Percentiles rank a stretch among this genome's conserved stretches.
phyloP scores from a whole-genome alignment of 2,888 invertebrate genomes.

The Macrophya annulata region DNA sequence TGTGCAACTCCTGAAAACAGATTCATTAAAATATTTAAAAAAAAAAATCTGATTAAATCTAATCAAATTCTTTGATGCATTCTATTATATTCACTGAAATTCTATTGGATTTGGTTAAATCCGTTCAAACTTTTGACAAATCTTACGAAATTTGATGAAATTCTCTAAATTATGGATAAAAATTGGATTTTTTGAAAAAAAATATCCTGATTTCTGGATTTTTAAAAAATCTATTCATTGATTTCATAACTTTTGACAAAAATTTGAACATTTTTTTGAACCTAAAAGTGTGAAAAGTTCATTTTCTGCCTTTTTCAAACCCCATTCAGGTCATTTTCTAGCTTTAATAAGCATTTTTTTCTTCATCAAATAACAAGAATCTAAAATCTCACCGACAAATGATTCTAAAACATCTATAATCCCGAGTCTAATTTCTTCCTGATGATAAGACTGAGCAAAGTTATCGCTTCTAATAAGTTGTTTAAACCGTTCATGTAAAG shows the following conservation, averaged over 20 bases:
- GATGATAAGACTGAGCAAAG: conserved; percentile 82
- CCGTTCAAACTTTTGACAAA: not conserved
- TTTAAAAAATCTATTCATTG: not conserved
- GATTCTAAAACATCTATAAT: conserved; percentile 89
- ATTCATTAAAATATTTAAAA: conserved; percentile 49
- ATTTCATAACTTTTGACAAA: not conserved
- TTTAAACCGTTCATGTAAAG: conserved; percentile 82
- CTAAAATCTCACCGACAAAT: conserved; percentile 81
- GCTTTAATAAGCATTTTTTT: not conserved
- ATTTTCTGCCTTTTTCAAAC: too few relatives aligned
- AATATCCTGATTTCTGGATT: not conserved
- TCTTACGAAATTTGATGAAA: not conserved
- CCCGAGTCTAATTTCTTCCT: conserved; percentile 85
- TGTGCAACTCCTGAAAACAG: conserved; percentile 83
- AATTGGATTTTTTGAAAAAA: not conserved
- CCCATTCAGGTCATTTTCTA: too few relatives aligned
- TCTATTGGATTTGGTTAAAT: not conserved
- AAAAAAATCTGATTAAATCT: not conserved
- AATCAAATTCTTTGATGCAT: not conserved
- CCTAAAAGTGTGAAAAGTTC: too few relatives aligned
- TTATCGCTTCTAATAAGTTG: conserved; percentile 81
- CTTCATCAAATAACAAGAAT: not conserved
- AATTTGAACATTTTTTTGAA: too few relatives aligned
- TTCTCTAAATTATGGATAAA: not conserved
- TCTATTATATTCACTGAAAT: not conserved